phyloP scores from a whole-genome alignment of 2,888 invertebrate species.

The Sminthurides aquaticus region DNA sequence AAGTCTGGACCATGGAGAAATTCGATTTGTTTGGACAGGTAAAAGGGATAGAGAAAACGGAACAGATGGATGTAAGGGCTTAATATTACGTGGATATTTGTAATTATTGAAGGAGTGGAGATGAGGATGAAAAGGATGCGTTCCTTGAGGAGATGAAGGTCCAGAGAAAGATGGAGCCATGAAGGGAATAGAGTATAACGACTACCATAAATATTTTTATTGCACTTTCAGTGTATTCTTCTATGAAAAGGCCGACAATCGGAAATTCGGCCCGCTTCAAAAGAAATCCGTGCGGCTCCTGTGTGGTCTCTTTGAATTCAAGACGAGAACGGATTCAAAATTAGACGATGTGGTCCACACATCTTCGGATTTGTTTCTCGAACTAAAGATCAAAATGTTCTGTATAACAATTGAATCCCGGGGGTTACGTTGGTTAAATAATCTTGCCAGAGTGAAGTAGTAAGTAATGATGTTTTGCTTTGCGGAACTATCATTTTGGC shows the following conservation, averaged over 20 bases:
- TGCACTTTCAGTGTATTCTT: conserved; percentile 18
- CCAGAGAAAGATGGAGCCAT: conserved; percentile 5
- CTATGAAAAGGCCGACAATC: conserved; percentile 19
- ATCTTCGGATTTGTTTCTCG: no score
- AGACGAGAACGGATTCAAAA: not conserved
- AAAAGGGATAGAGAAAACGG: not conserved
- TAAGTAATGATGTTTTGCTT: no score
- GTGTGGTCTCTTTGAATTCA: conserved; percentile 21
- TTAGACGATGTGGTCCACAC: not conserved
- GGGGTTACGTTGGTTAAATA: no score
- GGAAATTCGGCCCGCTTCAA: conserved; percentile 28
- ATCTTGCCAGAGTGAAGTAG: no score
- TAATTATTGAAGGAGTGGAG: not conserved
- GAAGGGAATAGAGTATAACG: conserved; percentile 17
- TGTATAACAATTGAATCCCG: no score
- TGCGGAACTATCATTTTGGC: no score
- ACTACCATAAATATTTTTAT: conserved; percentile 23
- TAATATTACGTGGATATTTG: not conserved
- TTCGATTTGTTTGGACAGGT: not conserved
- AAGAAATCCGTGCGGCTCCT: conserved; percentile 22
- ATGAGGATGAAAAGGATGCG: not conserved
- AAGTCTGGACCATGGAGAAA: not conserved
- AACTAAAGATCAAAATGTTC: no score
- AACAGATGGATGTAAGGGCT: not conserved
- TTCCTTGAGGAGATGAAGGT: not conserved